A percentile compares a stretch with the other conserved stretches of the same genome.
phyloP scores from a whole-genome alignment of 2,888 invertebrate species.

The Nomada fabriciana region DNA sequence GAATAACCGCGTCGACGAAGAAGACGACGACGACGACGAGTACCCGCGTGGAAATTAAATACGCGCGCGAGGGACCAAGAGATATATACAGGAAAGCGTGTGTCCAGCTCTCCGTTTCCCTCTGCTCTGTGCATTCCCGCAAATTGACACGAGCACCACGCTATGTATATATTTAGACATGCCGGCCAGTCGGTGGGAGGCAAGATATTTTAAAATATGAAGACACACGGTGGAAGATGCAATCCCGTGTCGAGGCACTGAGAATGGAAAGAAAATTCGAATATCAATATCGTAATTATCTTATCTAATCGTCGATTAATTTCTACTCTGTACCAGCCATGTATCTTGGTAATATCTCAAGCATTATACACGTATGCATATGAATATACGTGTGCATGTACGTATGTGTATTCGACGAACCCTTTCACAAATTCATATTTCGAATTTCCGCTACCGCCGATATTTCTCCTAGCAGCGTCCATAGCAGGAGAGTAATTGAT shows the following conservation, averaged over 20 bases:
- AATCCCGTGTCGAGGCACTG: conserved; percentile 50
- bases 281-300: neutral
- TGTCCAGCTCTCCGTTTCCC: conserved; percentile 17
- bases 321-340: neutral
- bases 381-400: too few relatives aligned
- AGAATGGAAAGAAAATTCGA: conserved; percentile 47
- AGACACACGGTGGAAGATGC: conserved; percentile 52
- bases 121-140: conserved; percentile 43
- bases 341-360: neutral
- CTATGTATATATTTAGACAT: conserved; percentile 68
- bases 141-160: conserved; percentile 64
- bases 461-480: conserved; percentile 36
- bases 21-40: neutral
- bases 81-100: neutral
- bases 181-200: conserved; percentile 40
- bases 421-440: conserved; percentile 47
- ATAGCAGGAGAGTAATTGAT: conserved; percentile 63
- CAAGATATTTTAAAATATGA: conserved; percentile 70
- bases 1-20: neutral
- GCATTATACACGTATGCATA: neutral
- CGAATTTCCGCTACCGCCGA: conserved; percentile 33
- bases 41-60: conserved; percentile 39
- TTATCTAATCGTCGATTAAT: neutral
- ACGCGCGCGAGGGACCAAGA: conserved; percentile 28
- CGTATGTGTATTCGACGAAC: too few relatives aligned